Conservation (phyloP, 2,797 vertebrate genomes). For the Enteromius viviparus region DNA sequence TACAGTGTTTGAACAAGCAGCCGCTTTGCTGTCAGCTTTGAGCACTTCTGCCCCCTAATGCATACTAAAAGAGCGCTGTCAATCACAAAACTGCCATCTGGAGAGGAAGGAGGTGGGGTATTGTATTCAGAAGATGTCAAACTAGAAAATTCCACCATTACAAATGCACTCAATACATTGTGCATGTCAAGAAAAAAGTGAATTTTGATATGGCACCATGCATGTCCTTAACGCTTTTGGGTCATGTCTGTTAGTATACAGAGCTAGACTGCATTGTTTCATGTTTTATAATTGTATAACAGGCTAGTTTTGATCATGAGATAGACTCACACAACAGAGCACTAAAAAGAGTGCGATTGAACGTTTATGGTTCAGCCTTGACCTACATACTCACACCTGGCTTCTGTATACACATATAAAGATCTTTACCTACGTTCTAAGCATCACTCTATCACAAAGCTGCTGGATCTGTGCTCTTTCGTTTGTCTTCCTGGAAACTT, state of each 20-base stretch:
- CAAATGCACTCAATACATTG: background rate
- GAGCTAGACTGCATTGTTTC: background rate
- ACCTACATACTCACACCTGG: constrained; percentile 37
- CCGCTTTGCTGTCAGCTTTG: constrained; percentile 24
- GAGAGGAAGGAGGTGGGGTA: background rate
- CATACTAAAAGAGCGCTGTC: background rate
- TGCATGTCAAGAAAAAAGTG: too few species aligned
- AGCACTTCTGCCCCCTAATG: constrained; percentile 19
- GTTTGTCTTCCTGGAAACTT: background rate
- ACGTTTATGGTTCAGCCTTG: background rate
- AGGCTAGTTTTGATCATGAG: background rate
- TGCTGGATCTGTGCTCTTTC: background rate
- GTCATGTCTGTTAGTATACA: background rate
- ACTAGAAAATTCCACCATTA: background rate
- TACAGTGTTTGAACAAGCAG: background rate
- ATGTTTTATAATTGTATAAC: background rate
- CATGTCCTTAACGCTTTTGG: background rate
- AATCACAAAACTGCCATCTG: background rate
- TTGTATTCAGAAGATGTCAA: background rate
- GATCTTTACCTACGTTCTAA: constrained; percentile 22
- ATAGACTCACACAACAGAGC: background rate
- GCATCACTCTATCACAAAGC: background rate
- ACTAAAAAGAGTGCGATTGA: background rate
- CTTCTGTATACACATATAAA: background rate
- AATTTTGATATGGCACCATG: background rate